A percentile compares a stretch with the other conserved stretches of the same genome.
Conservation (phyloP, 2,113 vertebrate species). For the Plecturocebus donacophilus region DNA sequence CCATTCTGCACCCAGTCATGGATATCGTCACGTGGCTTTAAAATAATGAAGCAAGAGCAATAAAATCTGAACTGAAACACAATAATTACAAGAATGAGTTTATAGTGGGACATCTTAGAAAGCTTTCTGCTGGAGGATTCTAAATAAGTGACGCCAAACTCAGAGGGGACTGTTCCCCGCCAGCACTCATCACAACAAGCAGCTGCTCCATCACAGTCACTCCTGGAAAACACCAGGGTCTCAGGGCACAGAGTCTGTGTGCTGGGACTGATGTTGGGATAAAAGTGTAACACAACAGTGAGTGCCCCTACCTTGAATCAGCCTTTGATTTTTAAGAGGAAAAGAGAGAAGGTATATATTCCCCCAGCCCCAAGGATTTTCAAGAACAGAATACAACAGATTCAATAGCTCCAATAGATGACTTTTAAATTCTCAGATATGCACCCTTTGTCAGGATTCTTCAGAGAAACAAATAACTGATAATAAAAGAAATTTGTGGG, state of each 20-base stretch:
- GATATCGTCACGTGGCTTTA: background rate
- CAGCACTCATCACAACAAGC: too few species aligned
- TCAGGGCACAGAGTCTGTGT: fast-evolving
- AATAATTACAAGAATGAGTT: background rate
- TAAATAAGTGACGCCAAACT: too few species aligned
- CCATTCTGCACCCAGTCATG: background rate
- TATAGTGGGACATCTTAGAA: background rate
- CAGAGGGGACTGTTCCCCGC: background rate
- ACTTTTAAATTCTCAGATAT: background rate
- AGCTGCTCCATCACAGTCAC: background rate
- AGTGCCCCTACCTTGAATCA: background rate
- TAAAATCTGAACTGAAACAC: background rate
- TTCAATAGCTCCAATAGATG: background rate
- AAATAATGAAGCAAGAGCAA: background rate
- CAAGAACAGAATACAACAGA: background rate
- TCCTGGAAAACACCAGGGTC: background rate
- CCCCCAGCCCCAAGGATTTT: background rate
- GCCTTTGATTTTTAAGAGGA: background rate
- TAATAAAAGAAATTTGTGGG: background rate
- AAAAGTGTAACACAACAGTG: background rate
- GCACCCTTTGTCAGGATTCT: background rate
- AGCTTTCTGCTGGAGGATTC: background rate
- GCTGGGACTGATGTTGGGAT: fast-evolving
- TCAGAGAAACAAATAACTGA: background rate
- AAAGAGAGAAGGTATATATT: background rate